These are phyloP conservation scores for Drosophila lutescens DNA, from an alignment of 2,888 invertebrate genomes.

Conservation along the genomic window DNA sequence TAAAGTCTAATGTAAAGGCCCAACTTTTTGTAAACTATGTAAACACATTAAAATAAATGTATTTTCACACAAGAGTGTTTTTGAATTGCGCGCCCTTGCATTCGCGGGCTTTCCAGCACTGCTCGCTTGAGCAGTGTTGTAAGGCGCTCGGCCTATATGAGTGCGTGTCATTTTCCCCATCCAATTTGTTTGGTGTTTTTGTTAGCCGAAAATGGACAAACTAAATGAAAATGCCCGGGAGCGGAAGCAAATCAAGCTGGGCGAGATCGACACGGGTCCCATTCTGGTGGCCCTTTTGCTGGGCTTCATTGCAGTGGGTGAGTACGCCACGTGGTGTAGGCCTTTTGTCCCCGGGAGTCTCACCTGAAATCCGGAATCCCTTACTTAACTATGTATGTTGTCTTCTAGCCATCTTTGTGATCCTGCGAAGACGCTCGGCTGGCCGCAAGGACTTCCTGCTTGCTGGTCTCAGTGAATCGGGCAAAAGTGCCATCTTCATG, in stretches of 20 bases:
- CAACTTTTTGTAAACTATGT: conserved; percentile 21
- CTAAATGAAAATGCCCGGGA: conserved; percentile 62
- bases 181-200: conserved; percentile 45
- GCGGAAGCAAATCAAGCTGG: conserved; percentile 67
- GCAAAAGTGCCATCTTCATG: conserved; percentile 95
- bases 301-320: conserved; percentile 81
- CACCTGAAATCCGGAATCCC: neutral
- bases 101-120: neutral
- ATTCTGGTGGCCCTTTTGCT: conserved; percentile 75
- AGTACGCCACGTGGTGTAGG: conserved; percentile 52
- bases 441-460: conserved; percentile 89
- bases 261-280: conserved; percentile 72
- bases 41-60: conserved; percentile 25
- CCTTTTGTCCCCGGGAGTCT: conserved; percentile 16
- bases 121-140: conserved; percentile 16
- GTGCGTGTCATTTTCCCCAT: conserved; percentile 35
- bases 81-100: conserved; percentile 10
- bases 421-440: conserved; percentile 78
- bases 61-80: conserved; percentile 20
- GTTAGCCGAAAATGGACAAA: conserved; percentile 75
- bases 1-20: conserved; percentile 23
- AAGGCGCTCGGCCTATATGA: conserved; percentile 6
- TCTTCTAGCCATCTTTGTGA: conserved; percentile 76
- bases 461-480: conserved; percentile 94
- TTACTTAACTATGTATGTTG: neutral